These are phyloP conservation scores for Aulostomus chinensis DNA, from an alignment of 2,797 vertebrate genomes.

Conservation along the genomic window DNA sequence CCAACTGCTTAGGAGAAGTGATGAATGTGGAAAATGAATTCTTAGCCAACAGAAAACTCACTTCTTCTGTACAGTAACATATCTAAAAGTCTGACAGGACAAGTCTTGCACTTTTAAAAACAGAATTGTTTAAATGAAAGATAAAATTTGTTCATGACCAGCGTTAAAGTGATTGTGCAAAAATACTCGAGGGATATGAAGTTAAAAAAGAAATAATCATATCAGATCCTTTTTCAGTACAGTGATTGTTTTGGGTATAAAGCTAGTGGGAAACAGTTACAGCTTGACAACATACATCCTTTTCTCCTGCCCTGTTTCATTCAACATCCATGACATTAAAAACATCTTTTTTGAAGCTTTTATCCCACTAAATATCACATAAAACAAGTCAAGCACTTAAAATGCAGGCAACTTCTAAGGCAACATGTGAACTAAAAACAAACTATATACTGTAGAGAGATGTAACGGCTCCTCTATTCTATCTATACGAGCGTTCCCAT, in stretches of 20 bases:
- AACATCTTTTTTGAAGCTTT: slow-evolving; percentile 18
- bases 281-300: neutral
- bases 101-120: slow-evolving; percentile 37
- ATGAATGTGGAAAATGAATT: too few species aligned
- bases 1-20: too few species aligned
- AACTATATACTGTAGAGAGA: slow-evolving; percentile 51
- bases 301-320: slow-evolving; percentile 16
- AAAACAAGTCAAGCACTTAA: slow-evolving; percentile 72
- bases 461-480: slow-evolving; percentile 29
- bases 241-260: slow-evolving; percentile 23
- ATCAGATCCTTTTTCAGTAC: slow-evolving; percentile 28
- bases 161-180: slow-evolving; percentile 72
- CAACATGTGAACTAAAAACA: slow-evolving; percentile 83
- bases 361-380: slow-evolving; percentile 55
- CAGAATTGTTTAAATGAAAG: slow-evolving; percentile 37
- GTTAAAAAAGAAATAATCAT: slow-evolving; percentile 21
- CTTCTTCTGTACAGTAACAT: too few species aligned
- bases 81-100: too few species aligned
- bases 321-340: slow-evolving; percentile 50
- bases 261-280: slow-evolving; percentile 41
- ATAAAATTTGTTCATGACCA: slow-evolving; percentile 41
- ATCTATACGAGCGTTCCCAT: slow-evolving; percentile 36
- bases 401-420: slow-evolving; percentile 81
- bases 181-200: slow-evolving; percentile 36
- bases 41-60: slow-evolving; percentile 38